Base-by-base conservation (phyloP, 53 echinoderm and acorn worm species). In the Antedon mediterranea region DNA sequence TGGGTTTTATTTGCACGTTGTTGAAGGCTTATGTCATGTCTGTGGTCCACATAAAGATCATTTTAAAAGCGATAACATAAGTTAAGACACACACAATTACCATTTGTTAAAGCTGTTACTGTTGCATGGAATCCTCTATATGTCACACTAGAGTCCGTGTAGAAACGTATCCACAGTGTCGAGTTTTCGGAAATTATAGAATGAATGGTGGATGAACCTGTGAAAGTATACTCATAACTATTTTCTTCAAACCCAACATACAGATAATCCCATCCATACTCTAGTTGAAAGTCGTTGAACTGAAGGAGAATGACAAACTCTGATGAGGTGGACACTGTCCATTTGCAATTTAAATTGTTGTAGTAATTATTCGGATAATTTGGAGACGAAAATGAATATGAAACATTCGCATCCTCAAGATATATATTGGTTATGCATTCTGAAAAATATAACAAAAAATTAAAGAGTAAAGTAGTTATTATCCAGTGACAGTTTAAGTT, bases 281-380 rank as follows among this genome's bases (percentile, higher is more conserved):
- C 87, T n/a, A 87, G 75, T 42, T 37, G 34, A 79, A 87, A 87
- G 43, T 84, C 83, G 6, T 43, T 76, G 80, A 87, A 87, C 29
- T 37, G 75, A 28, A 87, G 79, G 6, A 32, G 79, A 44, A 87
- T 77, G 30, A 33, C 80, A 31, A 83, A 34, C 15, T 44, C 83
- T 31, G 31, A 79, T 0, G 43, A 31, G 29, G 79, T 83, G 30
- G 41, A 44, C 34, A 87, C 70, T 76, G 80, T 28, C 42, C 43
- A 87, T n/a, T 43, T 33, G 57, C 87, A 87, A 28, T 30, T 23
- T 34, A 31, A 27, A 9, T 32, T 23, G 33, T 87, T 76, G 80
- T 77, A 76, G 80, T 87, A 87, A 43, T 87, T 30, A 42, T 29
- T 32, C 27, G 87, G 87, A 72, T 83, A 87, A 77, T 87, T 87